These are phyloP conservation scores for Thereva unica DNA, from an alignment of 2,888 invertebrate genomes.

Conservation along the genomic window DNA sequence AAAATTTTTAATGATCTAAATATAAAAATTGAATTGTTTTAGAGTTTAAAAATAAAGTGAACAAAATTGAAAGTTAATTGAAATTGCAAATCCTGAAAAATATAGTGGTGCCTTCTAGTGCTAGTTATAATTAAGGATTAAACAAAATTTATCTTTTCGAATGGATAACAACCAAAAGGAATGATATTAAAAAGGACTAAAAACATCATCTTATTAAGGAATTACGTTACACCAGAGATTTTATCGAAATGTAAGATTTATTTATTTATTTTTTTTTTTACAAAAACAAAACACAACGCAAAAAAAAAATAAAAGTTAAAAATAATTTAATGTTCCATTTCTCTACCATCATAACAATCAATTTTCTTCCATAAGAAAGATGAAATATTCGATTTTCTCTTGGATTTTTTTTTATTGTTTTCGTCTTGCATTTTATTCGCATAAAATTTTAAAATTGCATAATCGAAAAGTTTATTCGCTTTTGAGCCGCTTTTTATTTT, in stretches of 20 bases:
- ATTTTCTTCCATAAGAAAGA: neutral
- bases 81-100: too few species aligned
- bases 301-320: neutral
- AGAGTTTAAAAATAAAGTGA: too few species aligned
- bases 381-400: neutral
- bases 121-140: neutral
- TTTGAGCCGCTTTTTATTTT: too few species aligned
- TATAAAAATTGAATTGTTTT: too few species aligned
- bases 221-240: neutral
- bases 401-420: neutral
- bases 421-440: too few species aligned
- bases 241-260: slow-evolving; percentile 26
- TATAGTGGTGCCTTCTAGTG: too few species aligned
- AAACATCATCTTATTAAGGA: slow-evolving; percentile 14
- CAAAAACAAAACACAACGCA: neutral
- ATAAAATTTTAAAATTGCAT: too few species aligned
- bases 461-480: too few species aligned
- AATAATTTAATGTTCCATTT: neutral
- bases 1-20: too few species aligned
- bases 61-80: too few species aligned
- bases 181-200: slow-evolving; percentile 12
- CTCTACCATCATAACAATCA: neutral
- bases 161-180: slow-evolving; percentile 20
- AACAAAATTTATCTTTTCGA: neutral
- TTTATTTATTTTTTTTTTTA: slow-evolving; percentile 3